Evolutionary conservation across 1,140 invertebrate genomes (phyloP), one percentile per base, ranked within the genome.

Genomic region (Drosophila lowei): DNA sequence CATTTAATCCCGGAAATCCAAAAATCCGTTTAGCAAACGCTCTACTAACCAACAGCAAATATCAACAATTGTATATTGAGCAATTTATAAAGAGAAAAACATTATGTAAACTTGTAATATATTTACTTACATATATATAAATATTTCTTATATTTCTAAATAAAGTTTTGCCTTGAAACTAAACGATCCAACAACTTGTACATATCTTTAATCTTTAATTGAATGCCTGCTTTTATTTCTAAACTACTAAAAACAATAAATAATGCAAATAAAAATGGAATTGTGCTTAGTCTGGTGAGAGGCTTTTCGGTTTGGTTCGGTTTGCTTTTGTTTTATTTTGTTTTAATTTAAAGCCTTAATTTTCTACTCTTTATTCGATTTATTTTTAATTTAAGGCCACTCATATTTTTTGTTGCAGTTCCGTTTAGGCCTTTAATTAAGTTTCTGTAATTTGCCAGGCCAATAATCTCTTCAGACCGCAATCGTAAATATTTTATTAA

Each of bases 401-500:
- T 23, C n/a, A n/a, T n/a, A n/a, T n/a, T 30, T 67, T 34, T 72
- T 78, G 67, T 61, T 61, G 41, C 1, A 25, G 15, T 46, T 34
- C 4, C 47, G 53, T 48, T 62, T 56, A 71, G 58, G 38, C 59
- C 3, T 68, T 59, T 88, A 81, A 86, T 86, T 88, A 86, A 86
- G 83, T 88, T 88, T 84, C 66, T 63, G 66, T 75, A 68, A 85
- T 85, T 80, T 80, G 59, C 58, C 73, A 25, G 59, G 66, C 54
- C 67, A 77, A 85, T 84, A 84, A 85, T 80, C 57, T 60, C 67
- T 75, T 50, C 59, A 63, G 61, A 47, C 77, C 83, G 59, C 81
- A 86, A 64, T 77, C 53, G 63, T 86, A 86, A 86, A 86, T 86
- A 86, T 86, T 86, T 86, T 77, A 86, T 86, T 86, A 86, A 81